Percentiles rank a stretch among this genome's conserved stretches.
Evolutionary conservation across 2,888 invertebrate genomes (phyloP).

Genomic region (Microctonus brassicae): DNA sequence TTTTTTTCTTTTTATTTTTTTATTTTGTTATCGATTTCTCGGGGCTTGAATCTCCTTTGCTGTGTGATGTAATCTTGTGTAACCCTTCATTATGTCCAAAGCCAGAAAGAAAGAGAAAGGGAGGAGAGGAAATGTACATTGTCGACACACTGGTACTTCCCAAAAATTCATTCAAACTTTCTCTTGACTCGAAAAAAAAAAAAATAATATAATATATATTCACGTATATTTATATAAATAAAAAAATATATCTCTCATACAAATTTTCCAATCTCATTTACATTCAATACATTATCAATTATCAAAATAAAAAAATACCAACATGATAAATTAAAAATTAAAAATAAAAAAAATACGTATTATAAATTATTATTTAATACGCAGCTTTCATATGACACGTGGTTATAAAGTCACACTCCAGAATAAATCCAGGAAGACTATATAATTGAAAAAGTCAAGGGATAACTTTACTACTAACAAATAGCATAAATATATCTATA

Average conservation of each 20-base stretch:
- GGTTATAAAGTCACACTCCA: not conserved
- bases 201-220: conserved; percentile 11
- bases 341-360: too few relatives aligned
- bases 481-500: not conserved
- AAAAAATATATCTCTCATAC: too few relatives aligned
- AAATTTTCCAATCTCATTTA: too few relatives aligned
- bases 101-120: conserved; percentile 10
- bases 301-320: too few relatives aligned
- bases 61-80: conserved; percentile 36
- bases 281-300: too few relatives aligned
- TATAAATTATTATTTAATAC: too few relatives aligned
- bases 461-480: conserved; percentile 15
- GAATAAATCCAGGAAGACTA: conserved; percentile 14
- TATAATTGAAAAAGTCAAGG: conserved; percentile 13
- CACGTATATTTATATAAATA: too few relatives aligned
- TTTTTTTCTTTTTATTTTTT: not conserved
- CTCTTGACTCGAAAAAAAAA: not conserved
- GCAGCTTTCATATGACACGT: not conserved
- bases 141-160: not conserved
- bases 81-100: conserved; percentile 30
- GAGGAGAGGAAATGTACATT: not conserved
- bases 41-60: conserved; percentile 4
- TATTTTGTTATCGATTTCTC: conserved; percentile 28
- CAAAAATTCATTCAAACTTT: not conserved
- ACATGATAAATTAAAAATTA: too few relatives aligned